These are phyloP conservation scores for Zonotrichia albicollis DNA, from an alignment of 2,797 vertebrate genomes.

Conservation along the genomic window DNA sequence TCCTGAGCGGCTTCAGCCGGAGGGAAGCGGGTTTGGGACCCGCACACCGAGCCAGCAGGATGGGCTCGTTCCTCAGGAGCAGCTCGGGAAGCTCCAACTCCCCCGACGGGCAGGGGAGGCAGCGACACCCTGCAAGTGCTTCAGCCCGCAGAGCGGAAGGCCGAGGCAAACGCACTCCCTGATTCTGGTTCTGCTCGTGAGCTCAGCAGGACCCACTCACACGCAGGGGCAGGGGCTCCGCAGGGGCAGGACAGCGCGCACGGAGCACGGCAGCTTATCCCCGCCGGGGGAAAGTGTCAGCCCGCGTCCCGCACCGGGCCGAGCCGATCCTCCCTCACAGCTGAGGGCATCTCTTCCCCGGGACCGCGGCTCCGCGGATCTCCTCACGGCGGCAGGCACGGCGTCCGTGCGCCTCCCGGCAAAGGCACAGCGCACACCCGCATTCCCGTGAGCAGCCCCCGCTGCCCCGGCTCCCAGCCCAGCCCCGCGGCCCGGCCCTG, in stretches of 20 bases:
- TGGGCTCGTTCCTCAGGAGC: neutral
- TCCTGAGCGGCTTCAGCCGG: neutral
- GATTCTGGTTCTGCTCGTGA: rapidly evolving
- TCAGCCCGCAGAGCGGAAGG: neutral
- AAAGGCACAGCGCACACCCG: neutral
- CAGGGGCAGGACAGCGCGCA: neutral
- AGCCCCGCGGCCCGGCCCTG: neutral
- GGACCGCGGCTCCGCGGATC: neutral
- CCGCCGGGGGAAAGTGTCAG: rapidly evolving
- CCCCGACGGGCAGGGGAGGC: neutral
- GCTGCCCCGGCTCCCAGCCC: neutral
- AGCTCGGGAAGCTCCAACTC: neutral
- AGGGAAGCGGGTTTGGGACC: neutral
- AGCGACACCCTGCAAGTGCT: rapidly evolving
- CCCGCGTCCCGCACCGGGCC: neutral
- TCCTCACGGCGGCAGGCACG: neutral
- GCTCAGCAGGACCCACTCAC: rapidly evolving
- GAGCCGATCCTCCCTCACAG: neutral
- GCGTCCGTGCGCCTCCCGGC: neutral
- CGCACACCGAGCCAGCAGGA: neutral
- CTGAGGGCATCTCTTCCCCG: rapidly evolving
- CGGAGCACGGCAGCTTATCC: rapidly evolving
- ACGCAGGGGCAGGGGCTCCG: rapidly evolving
- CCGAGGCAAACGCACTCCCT: neutral
- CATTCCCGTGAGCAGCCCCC: neutral